Base-by-base conservation (phyloP, 2,797 vertebrate species). In the Danio aesculapii region DNA sequence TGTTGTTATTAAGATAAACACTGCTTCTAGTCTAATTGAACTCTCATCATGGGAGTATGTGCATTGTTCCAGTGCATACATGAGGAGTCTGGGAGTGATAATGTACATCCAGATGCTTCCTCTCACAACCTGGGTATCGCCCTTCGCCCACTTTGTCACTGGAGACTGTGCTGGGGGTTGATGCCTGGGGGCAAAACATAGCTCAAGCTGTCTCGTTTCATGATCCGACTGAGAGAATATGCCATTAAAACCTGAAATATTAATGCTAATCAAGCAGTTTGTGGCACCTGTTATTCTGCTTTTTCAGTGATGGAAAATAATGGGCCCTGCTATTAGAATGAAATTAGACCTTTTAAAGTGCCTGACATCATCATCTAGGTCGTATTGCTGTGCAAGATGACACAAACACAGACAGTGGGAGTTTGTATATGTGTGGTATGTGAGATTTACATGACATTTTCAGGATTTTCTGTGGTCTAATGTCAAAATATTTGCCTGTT, bases 1-100 rank as follows among this genome's bases (percentile, higher is more conserved):
- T 21, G 7, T 62, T 77, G 47, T 68, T 68, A 79, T 87, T 66
- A 81, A 57, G 73, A 84, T 73, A 66, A 86, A 87, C 79, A 75
- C 47, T 1, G 41, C 57, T 75, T 81, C 59, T 11, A 50, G 68
- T 75, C 12, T 85, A 81, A 87, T 82, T 82, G 66, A 58, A 63
- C 84, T 84, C 75, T 82, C 64, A 85, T 81, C 73, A 75, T 16
- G 43, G 81, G 58, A 70, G 57, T 55, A 41, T 62, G 87, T 58
- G 73, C 76, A 64, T 46, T 63, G 63, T 77, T 83, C 66, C 41
- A 63, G 74, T 68, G 0, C 41, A 64, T 52, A 82, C 11, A 85
- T 57, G 44, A 64, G 43, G 21, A 46, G 62, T 70, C 84, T 57
- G 68, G 85, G 43, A 84, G 79, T 55, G 81, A 83, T 84, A 71